phyloP scores from a whole-genome alignment of 2,888 invertebrate species.

The Elmis aenea region DNA sequence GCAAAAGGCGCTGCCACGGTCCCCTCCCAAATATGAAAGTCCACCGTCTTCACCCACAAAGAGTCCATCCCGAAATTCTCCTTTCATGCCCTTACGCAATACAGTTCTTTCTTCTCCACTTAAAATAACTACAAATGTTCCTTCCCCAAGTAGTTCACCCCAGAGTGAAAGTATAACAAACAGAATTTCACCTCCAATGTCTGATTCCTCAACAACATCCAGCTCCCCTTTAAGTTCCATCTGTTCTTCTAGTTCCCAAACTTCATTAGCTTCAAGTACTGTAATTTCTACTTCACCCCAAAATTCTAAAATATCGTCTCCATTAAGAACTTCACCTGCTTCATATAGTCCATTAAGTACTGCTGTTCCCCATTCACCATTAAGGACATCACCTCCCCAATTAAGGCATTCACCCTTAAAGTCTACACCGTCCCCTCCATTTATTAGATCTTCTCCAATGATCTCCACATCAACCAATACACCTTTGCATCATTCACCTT shows the following conservation, averaged over 20 bases:
- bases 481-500: slow-evolving; percentile 22
- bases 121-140: slow-evolving; percentile 16
- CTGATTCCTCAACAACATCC: slow-evolving; percentile 10
- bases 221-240: slow-evolving; percentile 18
- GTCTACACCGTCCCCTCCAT: slow-evolving; percentile 13
- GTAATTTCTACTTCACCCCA: slow-evolving; percentile 11
- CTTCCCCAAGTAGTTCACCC: slow-evolving; percentile 1
- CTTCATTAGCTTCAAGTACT: slow-evolving; percentile 5
- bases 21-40: slow-evolving; percentile 34
- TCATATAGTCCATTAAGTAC: slow-evolving; percentile 10
- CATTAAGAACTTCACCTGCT: slow-evolving; percentile 2
- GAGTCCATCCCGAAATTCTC: slow-evolving; percentile 35
- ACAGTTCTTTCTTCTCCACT: slow-evolving; percentile 32
- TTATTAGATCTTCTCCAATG: slow-evolving; percentile 38
- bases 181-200: slow-evolving; percentile 17
- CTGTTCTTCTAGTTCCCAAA: background rate
- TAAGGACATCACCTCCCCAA: slow-evolving; percentile 6
- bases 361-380: slow-evolving; percentile 3
- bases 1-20: slow-evolving; percentile 24
- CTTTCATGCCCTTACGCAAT: slow-evolving; percentile 37
- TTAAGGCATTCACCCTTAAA: background rate
- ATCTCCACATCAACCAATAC: slow-evolving; percentile 35
- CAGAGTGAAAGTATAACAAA: slow-evolving; percentile 4
- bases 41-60: slow-evolving; percentile 37
- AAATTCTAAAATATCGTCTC: slow-evolving; percentile 9